Conservation (phyloP, 2,113 vertebrate genomes). For the Callipepla californica region DNA sequence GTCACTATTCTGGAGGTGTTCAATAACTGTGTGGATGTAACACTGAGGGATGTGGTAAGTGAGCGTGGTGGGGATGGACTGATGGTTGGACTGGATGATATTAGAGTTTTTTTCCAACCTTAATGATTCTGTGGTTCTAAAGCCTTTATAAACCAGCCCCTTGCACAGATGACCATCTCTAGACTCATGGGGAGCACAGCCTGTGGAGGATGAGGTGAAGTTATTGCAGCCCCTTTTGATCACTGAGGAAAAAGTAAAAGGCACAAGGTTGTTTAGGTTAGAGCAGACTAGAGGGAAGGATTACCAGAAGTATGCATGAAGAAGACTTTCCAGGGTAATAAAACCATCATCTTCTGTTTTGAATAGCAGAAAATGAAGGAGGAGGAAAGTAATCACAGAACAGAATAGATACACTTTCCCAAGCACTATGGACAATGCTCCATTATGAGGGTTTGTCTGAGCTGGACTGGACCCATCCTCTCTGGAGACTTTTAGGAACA, state of each 20-base stretch:
- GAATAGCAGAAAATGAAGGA: background rate
- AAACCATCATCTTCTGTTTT: background rate
- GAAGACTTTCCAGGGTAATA: background rate
- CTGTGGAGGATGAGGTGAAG: background rate
- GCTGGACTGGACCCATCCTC: background rate
- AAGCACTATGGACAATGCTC: background rate
- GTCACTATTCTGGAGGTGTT: too few species aligned
- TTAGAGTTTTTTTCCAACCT: too few species aligned
- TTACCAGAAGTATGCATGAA: background rate
- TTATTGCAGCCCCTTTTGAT: background rate
- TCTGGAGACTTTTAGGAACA: background rate
- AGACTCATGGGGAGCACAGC: background rate
- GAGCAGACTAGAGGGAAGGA: background rate
- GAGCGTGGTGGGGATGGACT: too few species aligned
- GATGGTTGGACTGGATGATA: too few species aligned
- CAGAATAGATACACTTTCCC: background rate
- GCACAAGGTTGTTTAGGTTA: background rate
- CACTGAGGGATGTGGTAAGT: too few species aligned
- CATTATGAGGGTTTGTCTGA: background rate
- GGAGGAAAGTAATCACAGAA: background rate
- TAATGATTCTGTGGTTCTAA: background rate
- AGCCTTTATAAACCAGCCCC: background rate
- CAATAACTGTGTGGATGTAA: too few species aligned
- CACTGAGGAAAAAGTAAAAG: background rate
- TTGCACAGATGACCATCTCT: background rate